Conservation (phyloP, 1,140 invertebrate genomes). For the Bombus ignitus region DNA sequence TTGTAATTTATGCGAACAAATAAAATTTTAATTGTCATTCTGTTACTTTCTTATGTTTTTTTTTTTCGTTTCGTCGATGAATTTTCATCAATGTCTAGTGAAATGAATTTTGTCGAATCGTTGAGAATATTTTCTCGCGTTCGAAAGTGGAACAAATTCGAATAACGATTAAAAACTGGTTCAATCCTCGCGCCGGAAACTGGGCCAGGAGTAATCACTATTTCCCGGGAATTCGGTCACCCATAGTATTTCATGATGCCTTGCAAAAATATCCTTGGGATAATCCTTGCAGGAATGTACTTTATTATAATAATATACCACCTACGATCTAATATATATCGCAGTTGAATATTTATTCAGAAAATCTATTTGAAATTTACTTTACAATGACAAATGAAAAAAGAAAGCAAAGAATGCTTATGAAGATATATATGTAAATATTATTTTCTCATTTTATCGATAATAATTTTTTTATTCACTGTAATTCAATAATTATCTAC, state of each 20-base stretch:
- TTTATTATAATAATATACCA: neutral
- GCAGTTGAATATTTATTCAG: neutral
- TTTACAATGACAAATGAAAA: neutral
- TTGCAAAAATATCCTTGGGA: neutral
- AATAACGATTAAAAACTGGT: constrained; percentile 49
- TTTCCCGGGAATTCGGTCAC: constrained; percentile 40
- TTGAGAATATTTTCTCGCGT: neutral
- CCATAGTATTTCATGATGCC: neutral
- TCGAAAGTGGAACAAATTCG: constrained; percentile 35
- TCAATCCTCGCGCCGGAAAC: neutral
- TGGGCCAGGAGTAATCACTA: constrained; percentile 36
- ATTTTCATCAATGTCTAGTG: neutral
- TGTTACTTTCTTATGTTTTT: neutral
- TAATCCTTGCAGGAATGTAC: neutral
- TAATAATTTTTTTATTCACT: neutral
- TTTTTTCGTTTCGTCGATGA: neutral
- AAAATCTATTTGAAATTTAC: neutral
- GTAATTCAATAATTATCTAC: neutral
- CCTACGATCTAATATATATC: neutral
- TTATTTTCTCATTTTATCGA: neutral
- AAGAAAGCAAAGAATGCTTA: neutral
- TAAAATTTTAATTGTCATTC: constrained; percentile 22
- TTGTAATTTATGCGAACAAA: constrained; percentile 38
- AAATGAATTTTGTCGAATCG: neutral
- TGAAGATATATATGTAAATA: neutral